Evolutionary conservation across 64 coral and sea anemone genomes (phyloP).

Genomic region (Montipora foliosa): DNA sequence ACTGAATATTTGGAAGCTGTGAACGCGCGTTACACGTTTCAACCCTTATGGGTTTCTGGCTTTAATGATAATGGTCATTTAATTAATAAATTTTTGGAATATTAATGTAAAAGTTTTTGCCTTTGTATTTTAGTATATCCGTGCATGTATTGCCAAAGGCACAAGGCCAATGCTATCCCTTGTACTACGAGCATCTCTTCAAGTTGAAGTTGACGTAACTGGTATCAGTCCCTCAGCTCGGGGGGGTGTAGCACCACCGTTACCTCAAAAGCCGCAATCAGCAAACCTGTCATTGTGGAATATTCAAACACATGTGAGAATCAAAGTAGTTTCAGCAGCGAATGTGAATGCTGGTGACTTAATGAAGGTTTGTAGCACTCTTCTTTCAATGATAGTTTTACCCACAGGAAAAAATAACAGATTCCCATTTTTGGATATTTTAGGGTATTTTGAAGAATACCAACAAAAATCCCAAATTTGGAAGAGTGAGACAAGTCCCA

Average conservation of each 20-base stretch:
- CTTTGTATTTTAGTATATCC: slow-evolving; percentile 82
- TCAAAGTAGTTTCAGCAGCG: slow-evolving; percentile 85
- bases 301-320: slow-evolving; percentile 83
- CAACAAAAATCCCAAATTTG: too few relatives aligned
- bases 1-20: too few relatives aligned
- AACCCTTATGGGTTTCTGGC: too few relatives aligned
- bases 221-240: slow-evolving; percentile 8
- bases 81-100: neutral
- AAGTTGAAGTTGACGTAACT: slow-evolving; percentile 80
- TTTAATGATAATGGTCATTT: too few relatives aligned
- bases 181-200: slow-evolving; percentile 71
- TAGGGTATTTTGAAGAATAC: too few relatives aligned
- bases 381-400: neutral
- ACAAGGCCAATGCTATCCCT: slow-evolving; percentile 82
- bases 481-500: too few relatives aligned
- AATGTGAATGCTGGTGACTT: slow-evolving; percentile 90
- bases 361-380: slow-evolving; percentile 70
- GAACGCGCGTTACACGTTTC: too few relatives aligned
- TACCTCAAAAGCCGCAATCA: slow-evolving; percentile 66
- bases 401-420: too few relatives aligned
- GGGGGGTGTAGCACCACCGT: slow-evolving; percentile 41
- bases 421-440: too few relatives aligned
- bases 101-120: neutral
- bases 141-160: slow-evolving; percentile 80
- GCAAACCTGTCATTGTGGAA: slow-evolving; percentile 85